Conservation (phyloP, 2,888 invertebrate species). For the Zaprionus lineosus region DNA sequence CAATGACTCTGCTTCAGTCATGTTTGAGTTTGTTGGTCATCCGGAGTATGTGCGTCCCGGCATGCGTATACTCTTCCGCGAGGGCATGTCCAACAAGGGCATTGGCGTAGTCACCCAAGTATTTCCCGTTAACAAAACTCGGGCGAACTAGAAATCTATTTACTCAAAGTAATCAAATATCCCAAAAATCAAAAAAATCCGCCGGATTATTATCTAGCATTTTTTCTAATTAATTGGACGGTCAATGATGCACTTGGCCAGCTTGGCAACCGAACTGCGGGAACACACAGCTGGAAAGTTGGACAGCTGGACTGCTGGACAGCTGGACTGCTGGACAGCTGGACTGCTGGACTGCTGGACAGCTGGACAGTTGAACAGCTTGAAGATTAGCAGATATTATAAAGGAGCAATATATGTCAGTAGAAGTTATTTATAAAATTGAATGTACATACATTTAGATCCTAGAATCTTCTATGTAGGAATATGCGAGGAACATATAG, state of each 20-base stretch:
- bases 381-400: conserved; percentile 10
- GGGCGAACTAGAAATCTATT: conserved; percentile 36
- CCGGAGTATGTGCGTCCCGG: conserved; percentile 93
- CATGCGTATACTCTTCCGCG: conserved; percentile 91
- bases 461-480: conserved; percentile 40
- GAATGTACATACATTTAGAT: conserved; percentile 61
- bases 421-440: conserved; percentile 40
- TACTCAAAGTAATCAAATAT: background rate
- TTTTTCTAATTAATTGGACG: conserved; percentile 7
- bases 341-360: too few species aligned
- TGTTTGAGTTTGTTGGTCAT: conserved; percentile 93
- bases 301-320: too few species aligned
- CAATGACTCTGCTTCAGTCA: conserved; percentile 92
- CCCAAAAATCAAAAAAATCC: too few species aligned
- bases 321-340: too few species aligned
- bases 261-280: too few species aligned
- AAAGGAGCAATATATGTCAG: conserved; percentile 44
- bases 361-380: too few species aligned
- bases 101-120: conserved; percentile 92
- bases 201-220: conserved; percentile 32
- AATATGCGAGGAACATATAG: conserved; percentile 36
- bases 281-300: too few species aligned
- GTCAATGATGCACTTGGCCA: conserved; percentile 2
- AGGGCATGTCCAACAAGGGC: conserved; percentile 90
- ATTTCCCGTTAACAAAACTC: conserved; percentile 84